A percentile compares a stretch with the other conserved stretches of the same genome.
Evolutionary conservation across 1,140 invertebrate species (phyloP).

Genomic region (Papilio aristodemus): DNA sequence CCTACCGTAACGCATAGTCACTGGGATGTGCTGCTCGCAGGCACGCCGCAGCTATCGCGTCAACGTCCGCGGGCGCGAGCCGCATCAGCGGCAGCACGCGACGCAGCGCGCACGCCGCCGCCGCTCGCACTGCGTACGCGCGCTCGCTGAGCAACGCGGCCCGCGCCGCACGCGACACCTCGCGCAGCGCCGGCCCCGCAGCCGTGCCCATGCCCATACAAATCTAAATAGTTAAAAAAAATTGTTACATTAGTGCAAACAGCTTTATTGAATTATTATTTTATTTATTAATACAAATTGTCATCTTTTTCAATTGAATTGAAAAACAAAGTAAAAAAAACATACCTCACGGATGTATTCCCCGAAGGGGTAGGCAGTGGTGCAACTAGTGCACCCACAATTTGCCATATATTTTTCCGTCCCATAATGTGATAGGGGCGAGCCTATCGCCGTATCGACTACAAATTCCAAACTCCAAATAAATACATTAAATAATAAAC

Average conservation of each 20-base stretch:
- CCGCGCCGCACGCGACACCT: conserved; percentile 64
- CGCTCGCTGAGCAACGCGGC: conserved; percentile 57
- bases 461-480: too few species aligned
- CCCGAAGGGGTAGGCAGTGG: too few species aligned
- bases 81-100: conserved; percentile 61
- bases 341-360: too few species aligned
- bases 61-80: conserved; percentile 60
- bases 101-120: conserved; percentile 55
- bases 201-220: conserved; percentile 74
- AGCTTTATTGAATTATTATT: too few species aligned
- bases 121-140: conserved; percentile 56
- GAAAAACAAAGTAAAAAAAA: too few species aligned
- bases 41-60: conserved; percentile 66
- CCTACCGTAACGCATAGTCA: conserved; percentile 62
- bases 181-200: conserved; percentile 59
- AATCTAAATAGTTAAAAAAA: conserved; percentile 48
- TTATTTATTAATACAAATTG: too few species aligned
- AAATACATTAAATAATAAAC: conserved; percentile 18
- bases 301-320: too few species aligned
- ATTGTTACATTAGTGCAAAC: too few species aligned
- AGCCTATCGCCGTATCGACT: too few species aligned
- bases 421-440: too few species aligned
- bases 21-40: conserved; percentile 63
- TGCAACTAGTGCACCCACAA: too few species aligned
- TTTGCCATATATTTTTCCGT: too few species aligned